A percentile compares a stretch with the other conserved stretches of the same genome.
These are phyloP conservation scores for Drosophila aldrichi DNA, from an alignment of 2,888 invertebrate genomes.

Conservation along the genomic window DNA sequence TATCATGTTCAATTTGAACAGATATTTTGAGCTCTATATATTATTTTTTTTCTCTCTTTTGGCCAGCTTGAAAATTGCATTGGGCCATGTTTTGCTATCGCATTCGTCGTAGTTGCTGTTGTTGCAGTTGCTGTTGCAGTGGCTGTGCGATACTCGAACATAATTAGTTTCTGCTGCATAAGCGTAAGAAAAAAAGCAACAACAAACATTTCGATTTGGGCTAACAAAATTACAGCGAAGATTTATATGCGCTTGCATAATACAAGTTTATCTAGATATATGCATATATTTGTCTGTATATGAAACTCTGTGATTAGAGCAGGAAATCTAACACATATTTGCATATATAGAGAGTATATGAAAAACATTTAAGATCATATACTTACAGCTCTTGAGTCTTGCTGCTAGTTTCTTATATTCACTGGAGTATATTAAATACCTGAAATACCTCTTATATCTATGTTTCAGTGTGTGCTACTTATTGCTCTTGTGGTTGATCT, in stretches of 20 bases:
- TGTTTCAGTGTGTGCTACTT: too few species aligned
- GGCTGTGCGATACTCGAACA: constrained; percentile 53
- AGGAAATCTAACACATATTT: neutral
- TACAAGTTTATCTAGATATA: neutral
- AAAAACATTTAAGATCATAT: too few species aligned
- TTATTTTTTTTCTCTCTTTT: constrained; percentile 14
- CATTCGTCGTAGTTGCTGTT: constrained; percentile 28
- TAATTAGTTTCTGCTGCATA: constrained; percentile 67
- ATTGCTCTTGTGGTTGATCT: too few species aligned
- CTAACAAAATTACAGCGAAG: constrained; percentile 47
- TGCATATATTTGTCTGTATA: constrained; percentile 5
- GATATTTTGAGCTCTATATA: constrained; percentile 75
- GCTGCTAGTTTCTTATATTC: too few species aligned
- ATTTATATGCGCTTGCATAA: constrained; percentile 63
- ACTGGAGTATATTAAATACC: too few species aligned
- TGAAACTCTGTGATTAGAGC: neutral
- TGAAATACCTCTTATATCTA: too few species aligned
- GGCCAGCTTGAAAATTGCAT: constrained; percentile 53
- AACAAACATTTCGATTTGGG: constrained; percentile 21
- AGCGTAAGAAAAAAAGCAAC: neutral
- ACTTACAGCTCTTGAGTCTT: too few species aligned
- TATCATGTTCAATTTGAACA: constrained; percentile 82
- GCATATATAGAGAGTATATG: too few species aligned
- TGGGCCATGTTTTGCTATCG: constrained; percentile 46
- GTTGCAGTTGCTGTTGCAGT: constrained; percentile 4